These are phyloP conservation scores for Brenthis ino DNA, from an alignment of 2,888 invertebrate genomes.

Conservation along the genomic window DNA sequence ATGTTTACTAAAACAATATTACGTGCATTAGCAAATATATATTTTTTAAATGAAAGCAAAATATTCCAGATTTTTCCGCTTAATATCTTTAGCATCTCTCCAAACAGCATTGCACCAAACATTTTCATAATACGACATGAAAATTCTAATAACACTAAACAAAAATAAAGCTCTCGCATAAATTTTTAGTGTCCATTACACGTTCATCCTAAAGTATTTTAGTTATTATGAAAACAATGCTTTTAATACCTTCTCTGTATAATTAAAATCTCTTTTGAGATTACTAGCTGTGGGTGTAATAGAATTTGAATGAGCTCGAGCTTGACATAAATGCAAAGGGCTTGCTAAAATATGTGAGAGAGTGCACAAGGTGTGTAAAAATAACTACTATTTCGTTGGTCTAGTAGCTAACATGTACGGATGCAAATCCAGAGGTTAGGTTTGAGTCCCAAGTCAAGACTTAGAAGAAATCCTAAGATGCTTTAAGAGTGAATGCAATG, in stretches of 20 bases:
- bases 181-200: conserved; percentile 54
- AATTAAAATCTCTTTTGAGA: conserved; percentile 24
- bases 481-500: no score
- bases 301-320: conserved; percentile 8
- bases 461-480: no score
- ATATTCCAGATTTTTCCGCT: background rate
- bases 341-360: background rate
- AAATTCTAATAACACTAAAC: conserved; percentile 28
- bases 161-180: conserved; percentile 29
- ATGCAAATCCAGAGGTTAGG: no score
- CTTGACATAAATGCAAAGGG: background rate
- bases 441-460: no score
- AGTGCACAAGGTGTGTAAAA: no score
- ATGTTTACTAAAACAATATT: no score
- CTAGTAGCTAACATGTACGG: no score
- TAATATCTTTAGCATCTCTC: background rate
- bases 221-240: conserved; percentile 30
- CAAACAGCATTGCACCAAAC: conserved; percentile 6
- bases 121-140: conserved; percentile 13
- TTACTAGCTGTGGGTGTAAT: conserved; percentile 15
- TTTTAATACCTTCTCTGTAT: conserved; percentile 30
- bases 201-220: conserved; percentile 59
- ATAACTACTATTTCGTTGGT: no score
- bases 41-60: background rate
- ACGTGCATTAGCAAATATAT: no score